Base-by-base conservation (phyloP, 2,113 vertebrate species). In the Corythaeola cristata region DNA sequence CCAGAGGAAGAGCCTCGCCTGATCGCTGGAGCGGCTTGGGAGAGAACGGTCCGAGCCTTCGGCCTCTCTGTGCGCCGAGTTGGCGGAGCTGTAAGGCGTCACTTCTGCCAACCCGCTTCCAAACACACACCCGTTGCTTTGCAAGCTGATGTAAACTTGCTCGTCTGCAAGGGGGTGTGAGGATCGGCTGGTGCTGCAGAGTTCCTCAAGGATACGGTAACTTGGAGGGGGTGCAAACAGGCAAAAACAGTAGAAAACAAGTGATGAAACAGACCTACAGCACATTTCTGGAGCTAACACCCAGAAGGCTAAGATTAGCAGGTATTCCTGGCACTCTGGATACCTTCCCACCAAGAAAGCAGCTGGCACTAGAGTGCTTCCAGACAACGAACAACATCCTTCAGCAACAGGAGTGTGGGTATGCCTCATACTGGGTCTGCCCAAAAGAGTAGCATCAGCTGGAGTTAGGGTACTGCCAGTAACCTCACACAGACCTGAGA, bases 361-460 rank as follows among this genome's bases (percentile, higher is more conserved):
- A 81, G 75, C 84, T 67, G 68, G 8, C 76, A 59, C 35, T 32
- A 0, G 45, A 20, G 35, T 5, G 59, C 28, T 62, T 56, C 39
- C 59, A 52, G 60, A 53, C 35, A 37, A 8, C 2, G 28, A 68
- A 11, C 6, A 30, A 30, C 66, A 59, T 20, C 82, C 82, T 52
- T 26, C 55, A 20, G 72, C 50, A 60, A 11, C 16, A 27, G 16
- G 32, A 23, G 8, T 22, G 24, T 35, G 59, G 13, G 5, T 8
- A 22, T 1, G 12, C 19, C 58, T 44, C 11, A 11, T 3, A 1
- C 9, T 4, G 13, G 23, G 7, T 32, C 59, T 55, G 52, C 32
- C 47, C 28, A 0, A 23, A 69, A 45, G 2, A n/a, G 3, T 22
- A 35, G 22, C 9, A 2, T 1, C 5, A 60, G 41, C 23, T 59